Conservation (phyloP, 2,888 invertebrate species). For the Nebria salina region DNA sequence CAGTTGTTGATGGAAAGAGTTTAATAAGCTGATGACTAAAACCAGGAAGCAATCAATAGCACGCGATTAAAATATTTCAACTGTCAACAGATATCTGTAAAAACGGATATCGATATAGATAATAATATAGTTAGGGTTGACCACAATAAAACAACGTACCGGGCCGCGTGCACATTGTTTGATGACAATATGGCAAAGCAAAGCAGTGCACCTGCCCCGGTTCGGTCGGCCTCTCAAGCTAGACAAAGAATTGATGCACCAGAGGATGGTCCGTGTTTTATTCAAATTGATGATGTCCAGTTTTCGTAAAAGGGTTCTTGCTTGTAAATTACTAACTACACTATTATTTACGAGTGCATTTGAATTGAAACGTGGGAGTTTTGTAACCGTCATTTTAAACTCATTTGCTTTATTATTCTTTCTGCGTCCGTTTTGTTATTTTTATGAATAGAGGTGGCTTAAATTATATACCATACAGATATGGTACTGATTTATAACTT, state of each 20-base stretch:
- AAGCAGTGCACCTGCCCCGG: conserved; percentile 9
- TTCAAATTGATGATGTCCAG: conserved; percentile 20
- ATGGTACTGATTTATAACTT: neutral
- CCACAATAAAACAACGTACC: conserved; percentile 12
- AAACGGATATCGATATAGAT: conserved; percentile 8
- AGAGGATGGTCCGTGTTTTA: conserved; percentile 11
- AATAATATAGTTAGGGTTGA: conserved; percentile 7
- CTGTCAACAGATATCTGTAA: neutral
- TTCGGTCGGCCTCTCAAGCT: neutral
- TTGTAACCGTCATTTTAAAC: conserved; percentile 22
- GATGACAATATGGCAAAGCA: conserved; percentile 20
- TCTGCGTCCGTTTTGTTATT: neutral
- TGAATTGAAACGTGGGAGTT: conserved; percentile 43
- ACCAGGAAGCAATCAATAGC: neutral
- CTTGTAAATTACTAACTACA: conserved; percentile 25
- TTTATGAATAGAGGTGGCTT: neutral
- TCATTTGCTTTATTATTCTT: conserved; percentile 7
- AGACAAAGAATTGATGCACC: conserved; percentile 14
- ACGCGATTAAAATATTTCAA: neutral
- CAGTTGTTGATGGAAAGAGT: neutral
- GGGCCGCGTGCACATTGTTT: neutral
- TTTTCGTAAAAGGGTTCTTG: neutral
- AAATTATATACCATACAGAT: conserved; percentile 1
- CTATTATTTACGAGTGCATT: conserved; percentile 40
- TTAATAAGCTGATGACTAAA: neutral